Base-by-base conservation (phyloP, 2,888 invertebrate genomes). In the Aradus depressus region DNA sequence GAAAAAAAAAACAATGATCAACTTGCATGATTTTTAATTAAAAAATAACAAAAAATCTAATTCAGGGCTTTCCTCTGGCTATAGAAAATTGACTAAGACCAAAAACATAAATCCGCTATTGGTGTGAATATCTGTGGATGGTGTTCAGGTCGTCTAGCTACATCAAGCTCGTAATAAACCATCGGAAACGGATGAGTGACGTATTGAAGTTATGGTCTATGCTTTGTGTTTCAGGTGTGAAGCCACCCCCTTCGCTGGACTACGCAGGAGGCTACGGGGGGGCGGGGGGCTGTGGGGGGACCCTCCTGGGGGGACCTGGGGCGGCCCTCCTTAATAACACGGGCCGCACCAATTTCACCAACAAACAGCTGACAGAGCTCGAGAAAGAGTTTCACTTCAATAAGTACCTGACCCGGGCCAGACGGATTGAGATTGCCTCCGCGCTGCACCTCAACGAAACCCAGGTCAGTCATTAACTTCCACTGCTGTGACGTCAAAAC, bases 331-430 rank as follows among this genome's bases (percentile, higher is more conserved):
- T 63, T 49, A 88, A 87, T 72, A 85, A 84, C 72, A 88, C 90
- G 12, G 95, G 95, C 28, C 77, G 98, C 49, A 98, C 98, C 32
- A 98, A 98, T 73, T 98, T 98, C 74, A 96, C 96, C 60, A 98
- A 97, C 71, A 97, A 97, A 70, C 98, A 98, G 69, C 79, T 98
- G 58, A 98, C 97, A 2, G 98, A 98, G 70, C 76, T 98, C 60
- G 98, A 98, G 69, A 98, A 98, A 67, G 97, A 98, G 70, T 98
- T 97, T 72, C 97, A 97, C 70, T 97, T 95, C 72, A 96, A 96
- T 74, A 96, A 95, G 72, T 98, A 98, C 74, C 79, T 98, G 64
- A 98, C 97, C 32, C 74, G 97, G 61, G 96, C 95, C 32, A 75
- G 97, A 60, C 77, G 98, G 62, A 96, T 97, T 67, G 98, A 98